These are phyloP conservation scores for Nebria salina DNA, from an alignment of 2,888 invertebrate genomes.

Conservation along the genomic window DNA sequence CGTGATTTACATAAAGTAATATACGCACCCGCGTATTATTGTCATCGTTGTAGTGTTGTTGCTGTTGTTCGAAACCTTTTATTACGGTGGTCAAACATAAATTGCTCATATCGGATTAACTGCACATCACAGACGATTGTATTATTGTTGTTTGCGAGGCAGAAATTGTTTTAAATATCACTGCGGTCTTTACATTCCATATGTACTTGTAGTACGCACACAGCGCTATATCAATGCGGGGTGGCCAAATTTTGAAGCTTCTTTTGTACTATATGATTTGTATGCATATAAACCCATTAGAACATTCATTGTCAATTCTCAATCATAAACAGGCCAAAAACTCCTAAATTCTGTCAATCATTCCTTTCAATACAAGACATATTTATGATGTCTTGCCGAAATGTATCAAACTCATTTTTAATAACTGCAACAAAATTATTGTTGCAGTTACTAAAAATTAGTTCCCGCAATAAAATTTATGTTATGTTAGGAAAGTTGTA, in stretches of 20 bases:
- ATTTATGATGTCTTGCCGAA: too few relatives aligned
- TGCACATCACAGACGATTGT: background rate
- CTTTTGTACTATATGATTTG: background rate
- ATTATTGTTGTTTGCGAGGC: background rate
- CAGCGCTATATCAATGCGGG: background rate
- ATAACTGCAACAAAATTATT: too few relatives aligned
- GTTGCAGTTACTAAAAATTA: too few relatives aligned
- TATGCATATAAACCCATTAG: background rate
- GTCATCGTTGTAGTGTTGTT: background rate
- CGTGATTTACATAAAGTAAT: background rate
- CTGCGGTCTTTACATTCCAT: background rate
- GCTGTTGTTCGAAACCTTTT: background rate
- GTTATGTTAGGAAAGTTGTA: too few relatives aligned
- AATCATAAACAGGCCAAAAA: too few relatives aligned
- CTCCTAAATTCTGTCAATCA: too few relatives aligned
- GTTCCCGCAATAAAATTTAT: too few relatives aligned
- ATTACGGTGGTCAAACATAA: background rate
- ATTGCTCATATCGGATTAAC: slow-evolving; percentile 1
- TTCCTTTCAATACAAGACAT: too few relatives aligned
- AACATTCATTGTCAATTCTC: too few relatives aligned
- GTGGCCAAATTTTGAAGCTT: background rate
- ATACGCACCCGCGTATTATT: background rate
- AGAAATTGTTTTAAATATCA: background rate
- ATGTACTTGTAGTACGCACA: background rate
- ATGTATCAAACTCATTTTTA: too few relatives aligned